phyloP scores from a whole-genome alignment of 2,113 vertebrate species.

The Acanthochromis polyacanthus region DNA sequence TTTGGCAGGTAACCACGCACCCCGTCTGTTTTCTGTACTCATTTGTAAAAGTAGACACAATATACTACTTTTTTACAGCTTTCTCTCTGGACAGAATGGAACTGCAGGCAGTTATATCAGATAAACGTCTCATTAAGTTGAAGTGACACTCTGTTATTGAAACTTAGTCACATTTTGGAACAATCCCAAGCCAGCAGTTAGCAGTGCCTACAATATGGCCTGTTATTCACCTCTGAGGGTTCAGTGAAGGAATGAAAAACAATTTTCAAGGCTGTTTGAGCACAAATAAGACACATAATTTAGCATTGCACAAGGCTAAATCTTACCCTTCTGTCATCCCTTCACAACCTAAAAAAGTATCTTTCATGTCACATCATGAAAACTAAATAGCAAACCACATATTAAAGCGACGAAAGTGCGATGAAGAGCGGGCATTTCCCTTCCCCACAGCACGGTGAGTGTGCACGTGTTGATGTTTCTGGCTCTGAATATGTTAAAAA shows the following conservation, averaged over 20 bases:
- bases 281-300: neutral
- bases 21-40: neutral
- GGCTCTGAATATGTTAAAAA: neutral
- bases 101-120: neutral
- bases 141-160: neutral
- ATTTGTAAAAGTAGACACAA: neutral
- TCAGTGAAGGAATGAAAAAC: neutral
- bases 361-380: slow-evolving; percentile 3
- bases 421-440: neutral
- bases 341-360: neutral
- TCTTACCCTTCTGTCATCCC: neutral
- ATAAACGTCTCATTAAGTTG: neutral
- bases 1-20: neutral
- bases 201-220: neutral
- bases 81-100: neutral
- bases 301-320: neutral
- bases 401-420: slow-evolving; percentile 5
- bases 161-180: neutral
- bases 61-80: neutral
- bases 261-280: neutral
- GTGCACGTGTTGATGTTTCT: neutral
- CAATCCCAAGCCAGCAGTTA: neutral
- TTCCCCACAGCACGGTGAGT: neutral
- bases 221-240: neutral
- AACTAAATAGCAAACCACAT: slow-evolving; percentile 27